Evolutionary conservation across 2,888 invertebrate genomes (phyloP).

Genomic region (Prosopocoilus inquinatus): DNA sequence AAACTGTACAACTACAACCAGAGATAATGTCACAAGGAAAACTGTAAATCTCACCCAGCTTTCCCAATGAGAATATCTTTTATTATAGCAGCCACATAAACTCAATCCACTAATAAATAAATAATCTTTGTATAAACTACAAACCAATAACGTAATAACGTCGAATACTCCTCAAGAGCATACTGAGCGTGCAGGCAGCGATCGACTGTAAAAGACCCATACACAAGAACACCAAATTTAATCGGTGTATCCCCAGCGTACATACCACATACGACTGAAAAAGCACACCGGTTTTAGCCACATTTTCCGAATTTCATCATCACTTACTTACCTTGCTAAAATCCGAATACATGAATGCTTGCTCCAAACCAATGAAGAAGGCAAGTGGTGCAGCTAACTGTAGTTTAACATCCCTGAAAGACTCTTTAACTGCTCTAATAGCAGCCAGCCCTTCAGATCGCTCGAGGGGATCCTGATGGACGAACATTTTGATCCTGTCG

Average conservation of each 20-base stretch:
- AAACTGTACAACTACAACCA: no score
- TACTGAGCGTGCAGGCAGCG: slow-evolving; percentile 76
- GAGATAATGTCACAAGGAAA: no score
- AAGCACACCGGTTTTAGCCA: background rate
- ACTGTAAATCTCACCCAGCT: no score
- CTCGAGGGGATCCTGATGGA: slow-evolving; percentile 54
- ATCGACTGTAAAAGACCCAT: slow-evolving; percentile 73
- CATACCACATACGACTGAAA: slow-evolving; percentile 78
- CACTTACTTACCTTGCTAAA: slow-evolving; percentile 66
- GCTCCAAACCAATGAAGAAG: slow-evolving; percentile 79
- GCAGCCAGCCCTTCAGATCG: slow-evolving; percentile 51
- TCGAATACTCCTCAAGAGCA: slow-evolving; percentile 73
- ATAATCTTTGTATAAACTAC: no score
- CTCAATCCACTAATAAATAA: no score
- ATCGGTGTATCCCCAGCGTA: slow-evolving; percentile 71
- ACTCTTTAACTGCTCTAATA: slow-evolving; percentile 52
- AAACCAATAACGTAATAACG: slow-evolving; percentile 72
- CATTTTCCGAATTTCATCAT: background rate
- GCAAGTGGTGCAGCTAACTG: slow-evolving; percentile 74
- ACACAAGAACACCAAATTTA: slow-evolving; percentile 71
- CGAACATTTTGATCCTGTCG: slow-evolving; percentile 57
- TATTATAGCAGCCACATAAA: no score
- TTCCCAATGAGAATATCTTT: no score
- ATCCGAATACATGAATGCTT: slow-evolving; percentile 81
- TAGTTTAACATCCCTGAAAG: slow-evolving; percentile 62